These are phyloP conservation scores for Cephonodes hylas DNA, from an alignment of 2,888 invertebrate species.

Conservation along the genomic window DNA sequence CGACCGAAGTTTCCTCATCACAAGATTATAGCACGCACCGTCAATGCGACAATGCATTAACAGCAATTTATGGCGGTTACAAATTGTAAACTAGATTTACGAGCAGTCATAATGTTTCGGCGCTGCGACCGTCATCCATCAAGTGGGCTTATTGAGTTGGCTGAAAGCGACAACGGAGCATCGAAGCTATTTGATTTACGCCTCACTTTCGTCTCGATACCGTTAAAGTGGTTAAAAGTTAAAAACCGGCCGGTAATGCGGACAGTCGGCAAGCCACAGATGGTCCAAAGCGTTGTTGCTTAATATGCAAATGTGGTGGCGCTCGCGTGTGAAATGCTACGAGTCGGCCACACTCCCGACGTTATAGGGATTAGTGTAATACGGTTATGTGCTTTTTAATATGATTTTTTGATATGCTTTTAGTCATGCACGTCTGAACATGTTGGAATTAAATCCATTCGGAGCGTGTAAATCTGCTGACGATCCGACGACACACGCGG, in stretches of 20 bases:
- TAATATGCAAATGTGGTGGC: conserved; percentile 8
- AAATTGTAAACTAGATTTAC: conserved; percentile 25
- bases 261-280: conserved; percentile 62
- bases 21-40: background rate
- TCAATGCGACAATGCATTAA: conserved; percentile 1
- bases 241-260: conserved; percentile 60
- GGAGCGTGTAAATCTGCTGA: conserved; percentile 8
- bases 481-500: background rate
- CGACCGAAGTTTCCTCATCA: background rate
- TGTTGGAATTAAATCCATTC: conserved; percentile 4
- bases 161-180: conserved; percentile 53
- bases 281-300: conserved; percentile 8
- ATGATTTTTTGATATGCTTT: conserved; percentile 7
- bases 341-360: background rate
- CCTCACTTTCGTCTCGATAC: conserved; percentile 70
- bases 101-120: conserved; percentile 25
- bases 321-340: conserved; percentile 8
- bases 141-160: conserved; percentile 40
- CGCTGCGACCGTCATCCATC: conserved; percentile 36
- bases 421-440: conserved; percentile 8
- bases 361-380: conserved; percentile 12
- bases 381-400: conserved; percentile 9
- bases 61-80: conserved; percentile 9
- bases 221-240: conserved; percentile 74
- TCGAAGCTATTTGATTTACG: conserved; percentile 58